phyloP scores from a whole-genome alignment of 30 jellyfish, hydroid and myxozoan genomes.

The Cassiopea andromeda region DNA sequence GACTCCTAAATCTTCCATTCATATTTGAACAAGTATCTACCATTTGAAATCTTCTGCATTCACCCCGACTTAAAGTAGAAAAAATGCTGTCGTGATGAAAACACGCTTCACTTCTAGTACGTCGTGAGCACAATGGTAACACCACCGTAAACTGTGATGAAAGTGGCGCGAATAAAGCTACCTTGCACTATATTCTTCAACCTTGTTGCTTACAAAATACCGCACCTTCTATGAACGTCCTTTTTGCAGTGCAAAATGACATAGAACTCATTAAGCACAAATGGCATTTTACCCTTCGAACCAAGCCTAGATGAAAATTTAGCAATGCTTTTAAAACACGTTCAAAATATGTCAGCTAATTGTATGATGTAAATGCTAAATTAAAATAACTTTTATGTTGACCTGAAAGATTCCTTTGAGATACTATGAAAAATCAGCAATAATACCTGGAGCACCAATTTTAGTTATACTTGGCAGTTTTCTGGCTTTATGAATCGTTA shows the following conservation, averaged over 20 bases:
- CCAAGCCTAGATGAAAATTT: no score
- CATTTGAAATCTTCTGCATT: neutral
- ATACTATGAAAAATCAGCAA: no score
- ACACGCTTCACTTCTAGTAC: no score
- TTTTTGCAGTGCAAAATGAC: neutral
- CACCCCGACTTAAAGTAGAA: neutral
- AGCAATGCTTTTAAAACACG: no score
- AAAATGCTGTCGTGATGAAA: neutral
- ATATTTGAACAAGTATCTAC: no score
- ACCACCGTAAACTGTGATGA: no score
- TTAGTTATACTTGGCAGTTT: constrained; percentile 63
- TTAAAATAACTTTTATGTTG: no score
- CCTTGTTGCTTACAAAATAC: neutral
- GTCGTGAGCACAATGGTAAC: no score
- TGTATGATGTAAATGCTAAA: no score
- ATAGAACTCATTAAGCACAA: neutral
- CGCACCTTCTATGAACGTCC: neutral
- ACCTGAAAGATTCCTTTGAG: no score
- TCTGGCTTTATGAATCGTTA: constrained; percentile 82
- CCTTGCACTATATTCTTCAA: neutral
- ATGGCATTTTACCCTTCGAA: neutral
- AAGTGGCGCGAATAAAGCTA: neutral
- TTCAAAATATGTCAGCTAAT: no score
- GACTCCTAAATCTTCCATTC: no score
- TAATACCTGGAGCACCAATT: constrained; percentile 76